Evolutionary conservation across 2,113 vertebrate species (phyloP).

Genomic region (Ptilonorhynchus violaceus): DNA sequence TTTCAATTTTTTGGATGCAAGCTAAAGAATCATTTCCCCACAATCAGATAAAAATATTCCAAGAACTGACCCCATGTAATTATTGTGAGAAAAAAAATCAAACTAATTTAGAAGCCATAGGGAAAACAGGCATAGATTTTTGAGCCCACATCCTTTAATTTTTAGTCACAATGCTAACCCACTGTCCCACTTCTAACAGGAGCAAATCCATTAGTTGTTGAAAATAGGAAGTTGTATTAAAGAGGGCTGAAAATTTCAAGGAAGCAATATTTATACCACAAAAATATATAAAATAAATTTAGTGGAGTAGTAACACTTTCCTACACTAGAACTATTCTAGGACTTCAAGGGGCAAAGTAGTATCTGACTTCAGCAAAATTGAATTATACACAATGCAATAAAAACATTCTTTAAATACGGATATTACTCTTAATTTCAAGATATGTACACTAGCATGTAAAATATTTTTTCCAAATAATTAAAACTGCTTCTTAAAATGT

Average conservation of each 20-base stretch:
- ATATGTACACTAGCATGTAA: neutral
- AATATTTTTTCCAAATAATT: constrained; percentile 49
- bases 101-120: fast-evolving
- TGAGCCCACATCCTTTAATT: neutral
- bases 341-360: neutral
- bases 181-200: neutral
- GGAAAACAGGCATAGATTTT: neutral
- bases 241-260: neutral
- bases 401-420: neutral
- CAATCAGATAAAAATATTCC: neutral
- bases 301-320: neutral
- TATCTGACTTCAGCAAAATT: neutral
- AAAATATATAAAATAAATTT: neutral
- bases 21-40: neutral
- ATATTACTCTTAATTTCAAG: constrained; percentile 9
- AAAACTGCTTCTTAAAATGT: constrained; percentile 36
- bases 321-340: neutral
- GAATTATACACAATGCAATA: neutral
- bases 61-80: neutral
- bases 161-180: neutral
- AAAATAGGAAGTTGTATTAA: neutral
- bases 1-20: neutral
- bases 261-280: neutral
- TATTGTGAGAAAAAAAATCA: neutral
- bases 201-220: neutral